Conservation (phyloP, 1,140 invertebrate species). For the Mactra quadrangularis region DNA sequence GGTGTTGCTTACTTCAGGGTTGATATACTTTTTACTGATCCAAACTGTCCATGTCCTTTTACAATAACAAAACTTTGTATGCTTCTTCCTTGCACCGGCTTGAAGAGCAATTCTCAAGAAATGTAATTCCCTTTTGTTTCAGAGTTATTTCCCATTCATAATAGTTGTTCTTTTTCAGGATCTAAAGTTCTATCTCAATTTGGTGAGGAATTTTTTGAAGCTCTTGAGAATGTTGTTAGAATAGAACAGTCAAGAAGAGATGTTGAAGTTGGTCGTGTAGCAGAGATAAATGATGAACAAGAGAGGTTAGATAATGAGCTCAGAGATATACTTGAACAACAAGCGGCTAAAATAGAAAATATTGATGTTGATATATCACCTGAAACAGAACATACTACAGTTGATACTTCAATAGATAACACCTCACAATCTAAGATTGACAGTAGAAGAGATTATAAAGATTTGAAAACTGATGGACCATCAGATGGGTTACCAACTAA, state of each 20-base stretch:
- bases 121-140: too few species aligned
- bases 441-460: neutral
- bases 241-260: slow-evolving; percentile 65
- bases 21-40: too few species aligned
- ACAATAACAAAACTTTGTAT: too few species aligned
- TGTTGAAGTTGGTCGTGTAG: slow-evolving; percentile 47
- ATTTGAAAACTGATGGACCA: neutral
- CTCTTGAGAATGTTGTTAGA: slow-evolving; percentile 64
- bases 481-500: neutral
- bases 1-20: too few species aligned
- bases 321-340: slow-evolving; percentile 64
- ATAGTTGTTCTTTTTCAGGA: too few species aligned
- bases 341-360: slow-evolving; percentile 57
- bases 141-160: too few species aligned
- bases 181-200: slow-evolving; percentile 63
- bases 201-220: slow-evolving; percentile 67
- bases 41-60: too few species aligned
- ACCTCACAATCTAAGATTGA: neutral
- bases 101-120: too few species aligned
- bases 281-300: slow-evolving; percentile 62
- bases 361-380: neutral
- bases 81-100: too few species aligned
- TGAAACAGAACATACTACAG: too few species aligned
- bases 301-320: slow-evolving; percentile 62
- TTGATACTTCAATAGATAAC: neutral